Evolutionary conservation across 2,113 vertebrate species (phyloP).

Genomic region (Kobus ellipsiprymnus): DNA sequence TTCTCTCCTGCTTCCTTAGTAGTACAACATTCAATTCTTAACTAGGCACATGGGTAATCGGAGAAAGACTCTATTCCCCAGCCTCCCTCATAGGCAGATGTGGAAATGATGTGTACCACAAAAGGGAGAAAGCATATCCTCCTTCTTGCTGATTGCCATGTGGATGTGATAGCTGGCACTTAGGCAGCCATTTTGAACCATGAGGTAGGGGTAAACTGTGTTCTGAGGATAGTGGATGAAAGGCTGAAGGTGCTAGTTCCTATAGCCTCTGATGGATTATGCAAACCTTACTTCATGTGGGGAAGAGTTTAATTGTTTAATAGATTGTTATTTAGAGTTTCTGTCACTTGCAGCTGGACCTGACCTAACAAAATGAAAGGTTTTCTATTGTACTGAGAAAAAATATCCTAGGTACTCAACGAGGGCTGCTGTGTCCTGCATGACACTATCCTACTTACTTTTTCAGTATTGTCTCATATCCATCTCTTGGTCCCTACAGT

Average conservation of each 20-base stretch:
- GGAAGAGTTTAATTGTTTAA: background rate
- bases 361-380: background rate
- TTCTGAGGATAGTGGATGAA: background rate
- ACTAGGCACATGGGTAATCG: background rate
- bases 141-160: background rate
- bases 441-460: background rate
- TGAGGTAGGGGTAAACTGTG: background rate
- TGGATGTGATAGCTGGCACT: background rate
- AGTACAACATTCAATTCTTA: background rate
- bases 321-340: background rate
- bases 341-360: background rate
- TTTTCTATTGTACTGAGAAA: background rate
- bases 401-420: background rate
- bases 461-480: background rate
- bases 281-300: background rate
- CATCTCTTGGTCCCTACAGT: background rate
- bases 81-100: background rate
- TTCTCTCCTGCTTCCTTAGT: background rate
- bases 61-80: background rate
- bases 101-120: background rate
- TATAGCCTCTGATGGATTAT: background rate
- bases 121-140: background rate
- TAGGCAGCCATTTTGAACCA: background rate
- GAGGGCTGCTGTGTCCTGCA: background rate
- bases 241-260: background rate